Evolutionary conservation across 1,140 invertebrate genomes (phyloP).

Genomic region (Sycophila sp.): DNA sequence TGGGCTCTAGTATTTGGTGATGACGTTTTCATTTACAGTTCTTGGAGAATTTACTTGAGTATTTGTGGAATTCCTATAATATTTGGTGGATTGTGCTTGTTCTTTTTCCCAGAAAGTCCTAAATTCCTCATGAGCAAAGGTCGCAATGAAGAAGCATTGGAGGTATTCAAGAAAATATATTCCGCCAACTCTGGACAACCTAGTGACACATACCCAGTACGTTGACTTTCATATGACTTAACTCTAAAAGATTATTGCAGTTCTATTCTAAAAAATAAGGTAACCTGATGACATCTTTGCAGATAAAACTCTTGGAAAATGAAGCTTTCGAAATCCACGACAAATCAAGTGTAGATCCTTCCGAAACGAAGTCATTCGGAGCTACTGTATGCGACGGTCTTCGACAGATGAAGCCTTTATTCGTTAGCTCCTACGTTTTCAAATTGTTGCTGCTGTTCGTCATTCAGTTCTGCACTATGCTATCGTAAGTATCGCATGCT

Average conservation of each 20-base stretch:
- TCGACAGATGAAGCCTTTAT: constrained; percentile 63
- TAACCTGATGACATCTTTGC: constrained; percentile 30
- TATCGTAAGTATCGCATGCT: constrained; percentile 66
- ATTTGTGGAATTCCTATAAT: constrained; percentile 74
- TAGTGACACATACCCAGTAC: constrained; percentile 74
- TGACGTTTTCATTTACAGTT: constrained; percentile 64
- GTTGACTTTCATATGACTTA: neutral
- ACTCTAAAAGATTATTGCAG: neutral
- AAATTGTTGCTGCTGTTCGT: constrained; percentile 61
- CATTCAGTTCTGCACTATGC: constrained; percentile 62
- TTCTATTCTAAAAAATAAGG: neutral
- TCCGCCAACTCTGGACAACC: constrained; percentile 71
- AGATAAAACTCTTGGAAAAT: constrained; percentile 55
- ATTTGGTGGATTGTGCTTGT: constrained; percentile 70
- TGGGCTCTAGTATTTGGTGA: constrained; percentile 53
- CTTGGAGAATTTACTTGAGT: constrained; percentile 82
- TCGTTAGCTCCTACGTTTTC: constrained; percentile 55
- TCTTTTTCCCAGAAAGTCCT: constrained; percentile 82
- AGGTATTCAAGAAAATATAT: constrained; percentile 71
- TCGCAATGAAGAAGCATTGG: constrained; percentile 73
- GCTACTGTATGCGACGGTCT: constrained; percentile 48
- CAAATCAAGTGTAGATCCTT: constrained; percentile 39
- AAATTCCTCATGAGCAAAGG: constrained; percentile 83
- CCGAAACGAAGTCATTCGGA: neutral
- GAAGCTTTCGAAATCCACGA: constrained; percentile 49